Evolutionary conservation across 2,113 vertebrate species (phyloP).

Genomic region (Gracilinanus agilis): DNA sequence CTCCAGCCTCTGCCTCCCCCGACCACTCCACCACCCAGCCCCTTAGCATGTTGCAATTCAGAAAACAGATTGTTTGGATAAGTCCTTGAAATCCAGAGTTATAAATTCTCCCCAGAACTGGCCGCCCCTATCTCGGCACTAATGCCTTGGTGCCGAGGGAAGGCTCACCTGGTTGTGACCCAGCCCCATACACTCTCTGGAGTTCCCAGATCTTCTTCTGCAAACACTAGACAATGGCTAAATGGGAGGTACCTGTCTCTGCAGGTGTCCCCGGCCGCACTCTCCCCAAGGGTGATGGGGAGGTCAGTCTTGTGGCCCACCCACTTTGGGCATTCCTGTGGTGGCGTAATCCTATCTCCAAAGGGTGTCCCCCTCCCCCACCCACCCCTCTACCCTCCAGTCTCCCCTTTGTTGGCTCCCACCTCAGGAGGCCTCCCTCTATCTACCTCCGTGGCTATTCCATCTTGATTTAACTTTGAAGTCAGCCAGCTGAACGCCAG

Average conservation of each 20-base stretch:
- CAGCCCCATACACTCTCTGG: slow-evolving; percentile 34
- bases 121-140: slow-evolving; percentile 55
- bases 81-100: slow-evolving; percentile 68
- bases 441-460: neutral
- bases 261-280: slow-evolving; percentile 74
- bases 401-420: neutral
- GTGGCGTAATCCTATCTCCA: slow-evolving; percentile 1
- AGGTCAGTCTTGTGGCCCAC: slow-evolving; percentile 67
- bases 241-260: slow-evolving; percentile 75
- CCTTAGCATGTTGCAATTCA: slow-evolving; percentile 13
- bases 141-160: slow-evolving; percentile 57
- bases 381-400: neutral
- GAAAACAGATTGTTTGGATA: slow-evolving; percentile 63
- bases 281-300: slow-evolving; percentile 74
- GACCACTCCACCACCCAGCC: neutral
- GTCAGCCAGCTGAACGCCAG: neutral
- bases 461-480: neutral
- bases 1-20: neutral
- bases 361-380: neutral
- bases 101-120: slow-evolving; percentile 68
- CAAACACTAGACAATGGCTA: slow-evolving; percentile 75
- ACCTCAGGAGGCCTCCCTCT: neutral
- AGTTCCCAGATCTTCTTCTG: slow-evolving; percentile 69
- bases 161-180: slow-evolving; percentile 73
- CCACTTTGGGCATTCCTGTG: slow-evolving; percentile 66